phyloP scores from a whole-genome alignment of 2,888 invertebrate species.

The Ceramica pisi region DNA sequence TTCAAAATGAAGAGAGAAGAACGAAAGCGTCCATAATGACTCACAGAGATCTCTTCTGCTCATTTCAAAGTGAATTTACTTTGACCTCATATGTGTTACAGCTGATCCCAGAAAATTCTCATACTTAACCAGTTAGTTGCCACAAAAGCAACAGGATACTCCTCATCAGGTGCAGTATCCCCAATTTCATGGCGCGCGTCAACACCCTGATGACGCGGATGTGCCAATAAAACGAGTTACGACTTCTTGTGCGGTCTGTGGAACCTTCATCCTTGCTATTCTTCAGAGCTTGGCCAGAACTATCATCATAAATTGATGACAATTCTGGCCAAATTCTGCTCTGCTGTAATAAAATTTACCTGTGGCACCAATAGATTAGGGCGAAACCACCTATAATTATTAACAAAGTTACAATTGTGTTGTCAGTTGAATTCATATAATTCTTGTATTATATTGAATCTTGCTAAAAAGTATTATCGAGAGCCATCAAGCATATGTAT shows the following conservation, averaged over 20 bases:
- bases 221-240: slow-evolving; percentile 38
- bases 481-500: too few relatives aligned
- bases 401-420: too few relatives aligned
- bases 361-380: too few relatives aligned
- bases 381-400: too few relatives aligned
- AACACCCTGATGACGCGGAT: slow-evolving; percentile 28
- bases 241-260: neutral
- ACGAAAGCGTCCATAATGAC: too few relatives aligned
- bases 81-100: slow-evolving; percentile 10
- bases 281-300: neutral
- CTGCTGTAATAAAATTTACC: too few relatives aligned
- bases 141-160: slow-evolving; percentile 25
- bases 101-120: slow-evolving; percentile 13
- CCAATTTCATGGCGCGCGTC: slow-evolving; percentile 15
- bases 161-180: slow-evolving; percentile 29
- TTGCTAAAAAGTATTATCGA: too few relatives aligned
- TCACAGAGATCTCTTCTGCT: neutral
- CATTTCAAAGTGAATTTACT: neutral
- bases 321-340: too few relatives aligned
- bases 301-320: too few relatives aligned
- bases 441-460: too few relatives aligned
- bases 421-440: too few relatives aligned
- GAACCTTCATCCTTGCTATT: neutral
- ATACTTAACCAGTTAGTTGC: slow-evolving; percentile 1
- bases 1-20: too few relatives aligned